These are phyloP conservation scores for Monochamus alternatus DNA, from an alignment of 2,888 invertebrate species.

Conservation along the genomic window DNA sequence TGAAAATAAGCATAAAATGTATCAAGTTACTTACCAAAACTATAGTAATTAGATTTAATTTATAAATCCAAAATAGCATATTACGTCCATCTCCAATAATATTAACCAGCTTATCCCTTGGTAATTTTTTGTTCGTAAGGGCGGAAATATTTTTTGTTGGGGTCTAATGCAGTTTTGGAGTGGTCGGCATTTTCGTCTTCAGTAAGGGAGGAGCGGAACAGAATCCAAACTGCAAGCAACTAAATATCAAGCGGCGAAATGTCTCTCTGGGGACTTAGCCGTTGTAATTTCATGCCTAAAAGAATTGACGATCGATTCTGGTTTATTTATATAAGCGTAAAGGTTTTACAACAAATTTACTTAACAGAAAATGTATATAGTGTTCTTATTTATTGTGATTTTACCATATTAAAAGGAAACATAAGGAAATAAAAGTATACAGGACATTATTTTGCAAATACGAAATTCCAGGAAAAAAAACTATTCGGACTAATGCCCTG, in stretches of 20 bases:
- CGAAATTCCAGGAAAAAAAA: too few species aligned
- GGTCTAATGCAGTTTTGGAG: conserved; percentile 38
- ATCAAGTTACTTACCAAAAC: too few species aligned
- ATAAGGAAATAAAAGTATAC: too few species aligned
- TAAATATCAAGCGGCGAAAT: conserved; percentile 62
- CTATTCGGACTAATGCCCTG: too few species aligned
- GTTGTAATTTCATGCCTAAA: conserved; percentile 57
- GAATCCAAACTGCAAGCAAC: conserved; percentile 52
- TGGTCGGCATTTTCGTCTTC: conserved; percentile 51
- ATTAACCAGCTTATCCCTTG: too few species aligned
- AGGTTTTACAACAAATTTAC: conserved; percentile 1
- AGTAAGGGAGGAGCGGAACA: conserved; percentile 49
- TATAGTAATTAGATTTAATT: too few species aligned
- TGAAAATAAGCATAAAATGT: too few species aligned
- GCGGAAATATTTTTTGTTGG: not conserved
- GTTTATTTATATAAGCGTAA: conserved; percentile 25
- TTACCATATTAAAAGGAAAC: too few species aligned
- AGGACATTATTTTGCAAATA: too few species aligned
- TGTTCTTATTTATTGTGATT: not conserved
- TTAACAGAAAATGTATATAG: not conserved
- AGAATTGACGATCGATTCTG: conserved; percentile 44
- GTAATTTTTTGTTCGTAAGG: not conserved
- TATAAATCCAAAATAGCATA: too few species aligned
- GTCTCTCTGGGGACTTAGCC: conserved; percentile 56
- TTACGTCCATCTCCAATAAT: too few species aligned